Base-by-base conservation (phyloP, 2,888 invertebrate species). In the Nymphalis urticae region DNA sequence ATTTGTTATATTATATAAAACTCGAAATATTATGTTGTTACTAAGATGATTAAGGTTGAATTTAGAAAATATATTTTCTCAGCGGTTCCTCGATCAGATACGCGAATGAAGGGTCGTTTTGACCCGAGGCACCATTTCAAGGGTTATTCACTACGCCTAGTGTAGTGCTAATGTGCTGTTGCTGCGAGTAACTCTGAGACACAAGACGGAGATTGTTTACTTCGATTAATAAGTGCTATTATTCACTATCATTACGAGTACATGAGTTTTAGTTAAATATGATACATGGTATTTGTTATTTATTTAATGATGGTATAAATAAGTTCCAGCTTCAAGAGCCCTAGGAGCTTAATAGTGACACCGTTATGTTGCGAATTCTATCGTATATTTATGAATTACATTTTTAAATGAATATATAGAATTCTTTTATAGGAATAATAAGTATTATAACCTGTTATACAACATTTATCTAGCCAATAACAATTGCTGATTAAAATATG, bases 151-250 rank as follows among this genome's bases (percentile, higher is more conserved):
- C 58, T 62, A 53, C 59, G 66, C 61, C 60, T 78, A 83, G 83
- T 86, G 81, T 84, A 80, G 85, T 86, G 87, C 82, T 85, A 87
- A 88, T 85, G 86, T 81, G 75, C 73, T 84, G 83, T 83, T 84
- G 82, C 82, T 70, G 13, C 51, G 42, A 19, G 48, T 19, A 58
- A 69, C 48, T 69, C 65, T 48, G 50, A 48, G 19, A 27, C 48
- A 17, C 42, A 56, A 62, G 56, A 50, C 48, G 65, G 10, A 42
- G 42, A 42, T 42, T 66, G 62, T 63, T 64, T 56, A 64, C 51
- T 62, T 54, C 48, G 54, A 21, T 48, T 54, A 61, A 47, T 53
- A 61, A 27, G 24, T 1, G 16, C n/a, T 32, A n/a, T 42, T 58
- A 19, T 3, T 36, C n/a, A 58, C 27, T 24, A 10, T 21, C 13